Evolutionary conservation across 2,797 vertebrate species (phyloP).

Genomic region (Schizothorax lantsangensis): DNA sequence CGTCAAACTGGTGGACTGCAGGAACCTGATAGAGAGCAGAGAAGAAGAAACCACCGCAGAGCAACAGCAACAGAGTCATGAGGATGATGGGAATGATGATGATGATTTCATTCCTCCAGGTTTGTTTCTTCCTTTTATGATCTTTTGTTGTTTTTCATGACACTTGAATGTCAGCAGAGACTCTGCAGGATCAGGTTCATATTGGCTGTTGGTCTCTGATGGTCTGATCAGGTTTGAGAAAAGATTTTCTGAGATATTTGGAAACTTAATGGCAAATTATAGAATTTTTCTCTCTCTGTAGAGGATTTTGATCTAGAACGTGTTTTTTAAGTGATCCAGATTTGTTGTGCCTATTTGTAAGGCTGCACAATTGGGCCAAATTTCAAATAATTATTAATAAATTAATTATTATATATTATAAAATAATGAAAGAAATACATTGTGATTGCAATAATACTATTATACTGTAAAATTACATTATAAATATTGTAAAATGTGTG

Average conservation of each 20-base stretch:
- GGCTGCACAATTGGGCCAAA: too few relatives aligned
- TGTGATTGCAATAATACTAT: too few relatives aligned
- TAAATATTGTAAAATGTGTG: too few relatives aligned
- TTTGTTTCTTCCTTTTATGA: neutral
- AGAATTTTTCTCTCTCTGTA: too few relatives aligned
- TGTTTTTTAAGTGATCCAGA: too few relatives aligned
- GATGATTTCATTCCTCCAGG: neutral
- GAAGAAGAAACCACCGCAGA: neutral
- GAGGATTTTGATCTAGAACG: too few relatives aligned
- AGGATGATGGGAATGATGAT: neutral
- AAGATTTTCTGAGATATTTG: neutral
- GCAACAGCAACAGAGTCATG: neutral
- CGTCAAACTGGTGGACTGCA: slow-evolving; percentile 8
- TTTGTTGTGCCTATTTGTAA: too few relatives aligned
- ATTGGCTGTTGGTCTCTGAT: neutral
- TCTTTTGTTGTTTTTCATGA: neutral
- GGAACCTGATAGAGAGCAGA: neutral
- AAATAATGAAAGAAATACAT: too few relatives aligned
- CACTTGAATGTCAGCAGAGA: neutral
- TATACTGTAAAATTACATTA: too few relatives aligned
- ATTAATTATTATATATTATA: too few relatives aligned
- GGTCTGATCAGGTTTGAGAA: neutral
- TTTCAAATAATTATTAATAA: too few relatives aligned
- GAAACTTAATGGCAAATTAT: neutral
- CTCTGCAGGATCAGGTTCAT: neutral